Percentiles rank a stretch among this genome's conserved stretches.
These are phyloP conservation scores for Centroberyx gerrardi DNA, from an alignment of 2,797 vertebrate species.

Conservation along the genomic window DNA sequence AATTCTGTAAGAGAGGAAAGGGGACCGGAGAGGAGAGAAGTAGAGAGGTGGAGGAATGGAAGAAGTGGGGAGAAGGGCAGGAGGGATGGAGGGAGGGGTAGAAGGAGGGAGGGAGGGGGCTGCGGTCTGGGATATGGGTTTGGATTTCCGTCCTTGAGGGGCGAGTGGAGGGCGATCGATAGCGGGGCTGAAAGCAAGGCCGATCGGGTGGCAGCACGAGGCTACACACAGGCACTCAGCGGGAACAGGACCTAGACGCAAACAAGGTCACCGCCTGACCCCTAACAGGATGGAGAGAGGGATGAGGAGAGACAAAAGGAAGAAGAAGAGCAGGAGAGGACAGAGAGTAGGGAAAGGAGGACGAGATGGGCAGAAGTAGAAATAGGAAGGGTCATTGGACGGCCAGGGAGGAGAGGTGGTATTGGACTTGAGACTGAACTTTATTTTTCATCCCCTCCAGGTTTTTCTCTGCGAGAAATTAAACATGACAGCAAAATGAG, in stretches of 20 bases:
- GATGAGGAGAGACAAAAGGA: constrained; percentile 14
- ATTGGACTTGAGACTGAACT: not conserved
- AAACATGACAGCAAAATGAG: constrained; percentile 26
- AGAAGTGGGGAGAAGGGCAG: not conserved
- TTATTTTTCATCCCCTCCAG: constrained; percentile 7
- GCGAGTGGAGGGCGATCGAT: constrained; percentile 84
- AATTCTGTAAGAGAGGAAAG: constrained; percentile 68
- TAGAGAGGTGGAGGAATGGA: constrained; percentile 35
- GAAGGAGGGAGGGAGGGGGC: constrained; percentile 59
- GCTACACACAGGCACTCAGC: constrained; percentile 71
- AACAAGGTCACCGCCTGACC: constrained; percentile 86
- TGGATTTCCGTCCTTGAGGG: constrained; percentile 88
- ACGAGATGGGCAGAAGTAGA: constrained; percentile 13
- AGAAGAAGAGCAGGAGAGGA: constrained; percentile 5
- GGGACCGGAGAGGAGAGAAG: constrained; percentile 59
- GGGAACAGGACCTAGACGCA: constrained; percentile 76
- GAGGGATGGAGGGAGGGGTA: constrained; percentile 39
- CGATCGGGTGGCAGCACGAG: constrained; percentile 84
- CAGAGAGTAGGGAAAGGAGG: not conserved
- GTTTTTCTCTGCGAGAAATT: constrained; percentile 11
- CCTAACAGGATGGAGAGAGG: constrained; percentile 45
- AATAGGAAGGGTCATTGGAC: not conserved
- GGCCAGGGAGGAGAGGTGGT: not conserved
- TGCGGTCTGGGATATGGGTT: constrained; percentile 80
- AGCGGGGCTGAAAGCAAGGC: constrained; percentile 80